These are phyloP conservation scores for Ischnus inquisitorius DNA, from an alignment of 2,888 invertebrate genomes.

Conservation along the genomic window DNA sequence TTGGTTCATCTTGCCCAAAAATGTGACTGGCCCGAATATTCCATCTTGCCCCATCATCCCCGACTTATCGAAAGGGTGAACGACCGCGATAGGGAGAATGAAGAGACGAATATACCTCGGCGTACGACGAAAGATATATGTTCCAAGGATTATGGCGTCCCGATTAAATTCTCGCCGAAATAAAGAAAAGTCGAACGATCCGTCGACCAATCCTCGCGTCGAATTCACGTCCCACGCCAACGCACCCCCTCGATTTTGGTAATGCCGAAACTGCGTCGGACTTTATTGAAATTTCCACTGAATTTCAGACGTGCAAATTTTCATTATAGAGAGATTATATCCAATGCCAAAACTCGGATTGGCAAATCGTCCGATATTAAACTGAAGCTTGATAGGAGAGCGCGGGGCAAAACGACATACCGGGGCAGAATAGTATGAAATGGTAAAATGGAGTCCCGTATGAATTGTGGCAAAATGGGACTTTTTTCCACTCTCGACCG, in stretches of 20 bases:
- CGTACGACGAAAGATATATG: conserved; percentile 73
- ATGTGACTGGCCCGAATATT: too few relatives aligned
- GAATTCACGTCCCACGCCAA: background rate
- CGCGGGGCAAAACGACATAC: background rate
- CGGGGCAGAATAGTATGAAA: too few relatives aligned
- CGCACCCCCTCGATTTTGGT: conserved; percentile 5
- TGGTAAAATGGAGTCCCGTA: too few relatives aligned
- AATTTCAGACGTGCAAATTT: background rate
- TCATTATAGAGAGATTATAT: conserved; percentile 4
- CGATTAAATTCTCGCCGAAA: conserved; percentile 73
- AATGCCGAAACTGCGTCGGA: conserved; percentile 25
- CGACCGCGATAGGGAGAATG: conserved; percentile 51
- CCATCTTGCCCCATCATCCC: too few relatives aligned
- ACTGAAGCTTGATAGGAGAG: background rate
- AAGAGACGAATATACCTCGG: conserved; percentile 66
- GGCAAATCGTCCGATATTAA: background rate
- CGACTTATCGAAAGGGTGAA: conserved; percentile 34
- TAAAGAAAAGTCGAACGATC: conserved; percentile 67
- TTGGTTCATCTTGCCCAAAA: too few relatives aligned
- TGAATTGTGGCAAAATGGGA: too few relatives aligned
- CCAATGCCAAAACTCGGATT: background rate
- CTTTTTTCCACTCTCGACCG: too few relatives aligned
- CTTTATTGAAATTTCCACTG: background rate
- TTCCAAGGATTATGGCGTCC: conserved; percentile 72
- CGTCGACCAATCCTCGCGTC: conserved; percentile 61